Evolutionary conservation across 2,797 vertebrate species (phyloP), one percentile per base, ranked within the genome.

Genomic region (Trematomus bernacchii): DNA sequence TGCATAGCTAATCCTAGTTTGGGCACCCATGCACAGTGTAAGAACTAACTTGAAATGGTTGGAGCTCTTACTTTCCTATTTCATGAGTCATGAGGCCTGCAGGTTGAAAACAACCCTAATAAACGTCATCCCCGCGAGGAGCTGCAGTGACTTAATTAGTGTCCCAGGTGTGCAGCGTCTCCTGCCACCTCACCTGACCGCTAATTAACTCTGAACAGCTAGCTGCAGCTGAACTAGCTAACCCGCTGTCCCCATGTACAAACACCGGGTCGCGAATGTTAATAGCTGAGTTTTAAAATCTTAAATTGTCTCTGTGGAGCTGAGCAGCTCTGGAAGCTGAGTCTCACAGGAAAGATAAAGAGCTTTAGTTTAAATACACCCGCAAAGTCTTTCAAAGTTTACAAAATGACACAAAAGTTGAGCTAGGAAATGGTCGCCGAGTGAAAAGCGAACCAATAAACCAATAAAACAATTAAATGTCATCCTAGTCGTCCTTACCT

Each of bases 201-300:
- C 66, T 91, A 93, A 93, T 94, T 91, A 91, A 83, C 82, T 72
- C 51, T 1, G 18, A 18, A 7, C 64, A n/a, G 87, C 85, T 88
- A 89, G 79, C 85, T 44, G 83, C 80, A 10, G 87, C 90, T 85
- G 88, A 90, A 67, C 70, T 69, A 75, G 84, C 86, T 63, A 77
- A 66, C 76, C 19, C 27, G 4, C 27, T 58, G 73, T 61, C 74
- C 66, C 74, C 68, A 1, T 47, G 61, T 69, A 21, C 76, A 80
- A 83, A 86, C 74, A 51, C 65, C 37, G 58, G 90, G 90, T 91
- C 87, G 65, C 23, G 4, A 58, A 73, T 88, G 87, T 92, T 92
- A 94, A 94, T 92, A 77, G 76, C 54, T 0, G 2, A 57, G 15
- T 73, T 77, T 80, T 65, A 62, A 71, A 68, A 65, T 33, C 50